Base-by-base conservation (phyloP, 2,113 vertebrate genomes). In the Uropsilus gracilis region DNA sequence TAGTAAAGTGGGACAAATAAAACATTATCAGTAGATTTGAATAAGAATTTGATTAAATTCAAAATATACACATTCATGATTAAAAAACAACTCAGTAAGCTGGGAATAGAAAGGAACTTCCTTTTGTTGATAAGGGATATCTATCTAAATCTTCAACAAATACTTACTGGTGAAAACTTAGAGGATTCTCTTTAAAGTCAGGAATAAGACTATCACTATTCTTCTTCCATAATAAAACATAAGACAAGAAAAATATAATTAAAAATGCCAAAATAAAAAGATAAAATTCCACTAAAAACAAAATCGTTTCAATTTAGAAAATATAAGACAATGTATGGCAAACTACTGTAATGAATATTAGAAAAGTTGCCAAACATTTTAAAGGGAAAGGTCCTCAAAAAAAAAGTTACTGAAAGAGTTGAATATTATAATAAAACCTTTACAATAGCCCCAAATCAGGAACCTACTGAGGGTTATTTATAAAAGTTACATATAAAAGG, bases 171-270 rank as follows among this genome's bases (percentile, higher is more conserved):
- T 16, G 44, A 59, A 80, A 75, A 86, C 24, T 71, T n/a, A 71
- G 69, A n/a, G 16, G 28, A 59, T 66, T 86, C 32, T 71, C 39
- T 93, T 89, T 86, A 39, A 57, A 83, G 55, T 81, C 26, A 72
- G 30, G 10, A 86, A 11, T 9, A 93, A 82, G 73, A 63, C 11
- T 18, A 55, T 37, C 8, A 13, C 34, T 64, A 66, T 5, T 76
- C n/a, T 59, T 80, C 28, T 57, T 76, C 34, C 32, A 85, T 26
- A 81, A 86, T 86, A 89, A 91, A 93, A 63, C 44, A 18, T 24
- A 86, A 78, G 77, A 90, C 11, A 82, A 66, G 37, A 86, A 86
- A 90, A 87, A 94, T 87, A 26, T 53, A 94, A 87, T 26, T 42
- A 61, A n/a, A n/a, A n/a, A n/a, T n/a, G n/a, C n/a, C n/a, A n/a